Evolutionary conservation across 2,797 vertebrate species (phyloP), one percentile per base, ranked within the genome.

Genomic region (Chaenodraco wilsoni): DNA sequence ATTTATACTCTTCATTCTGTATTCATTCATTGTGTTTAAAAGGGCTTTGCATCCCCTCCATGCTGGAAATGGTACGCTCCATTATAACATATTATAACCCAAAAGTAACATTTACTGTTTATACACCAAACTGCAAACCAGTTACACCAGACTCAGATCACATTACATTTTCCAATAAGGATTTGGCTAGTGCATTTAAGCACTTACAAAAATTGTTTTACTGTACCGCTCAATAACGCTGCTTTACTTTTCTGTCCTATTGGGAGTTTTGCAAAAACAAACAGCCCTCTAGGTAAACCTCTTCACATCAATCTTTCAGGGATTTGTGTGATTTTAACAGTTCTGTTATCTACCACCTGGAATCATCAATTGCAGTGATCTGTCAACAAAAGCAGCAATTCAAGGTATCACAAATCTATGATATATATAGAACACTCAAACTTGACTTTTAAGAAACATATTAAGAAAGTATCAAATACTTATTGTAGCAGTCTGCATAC

Each of bases 291-390:
- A 52, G 74, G 59, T 45, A 76, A 67, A 70, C 0, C 41, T 64
- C 56, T 48, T 71, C 52, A 68, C 62, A 76, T 72, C 27, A 81
- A 58, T 82, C 62, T 71, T 75, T 84, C 10, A 81, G 64, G 46
- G 68, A 74, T 76, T 57, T 57, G 5, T 62, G 27, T n/a, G 65
- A 59, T 66, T 76, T 74, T 72, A 79, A 23, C 13, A 46, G 48
- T 52, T 43, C 48, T 54, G 58, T 59, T 60, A 65, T 77, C 59
- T 44, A 62, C 44, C 54, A 66, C 40, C 56, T 69, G 56, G 40
- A 23, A 40, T 66, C 31, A 17, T 13, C 60, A 59, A 57, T 19
- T 69, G 21, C 16, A 60, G 17, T 59, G 57, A 49, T 37, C 9
- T 67, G 50, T 70, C 55, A 76, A 72, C 56, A 65, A 21, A 61